A percentile compares a stretch with the other conserved stretches of the same genome.
These are phyloP conservation scores for Oryzias celebensis DNA, from an alignment of 2,113 vertebrate species.

Conservation along the genomic window DNA sequence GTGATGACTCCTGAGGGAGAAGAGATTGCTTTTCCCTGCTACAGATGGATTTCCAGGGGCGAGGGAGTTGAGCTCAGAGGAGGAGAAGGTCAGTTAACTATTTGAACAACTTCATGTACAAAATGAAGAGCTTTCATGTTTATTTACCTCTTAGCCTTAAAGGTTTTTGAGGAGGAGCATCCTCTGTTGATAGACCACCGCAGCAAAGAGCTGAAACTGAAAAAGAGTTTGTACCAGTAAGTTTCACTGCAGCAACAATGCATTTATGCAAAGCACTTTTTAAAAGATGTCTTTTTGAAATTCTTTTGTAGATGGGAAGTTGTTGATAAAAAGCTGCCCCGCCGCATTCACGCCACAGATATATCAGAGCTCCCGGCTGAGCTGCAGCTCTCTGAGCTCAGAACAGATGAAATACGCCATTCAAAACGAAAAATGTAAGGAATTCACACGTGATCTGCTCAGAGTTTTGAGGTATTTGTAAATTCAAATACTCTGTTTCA, in stretches of 20 bases:
- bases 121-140: neutral
- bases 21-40: slow-evolving; percentile 64
- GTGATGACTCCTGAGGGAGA: slow-evolving; percentile 62
- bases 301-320: slow-evolving; percentile 41
- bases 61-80: slow-evolving; percentile 61
- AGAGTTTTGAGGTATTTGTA: neutral
- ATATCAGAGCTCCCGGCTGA: slow-evolving; percentile 31
- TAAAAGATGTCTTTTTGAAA: neutral
- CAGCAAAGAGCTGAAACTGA: slow-evolving; percentile 32
- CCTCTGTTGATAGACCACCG: slow-evolving; percentile 43
- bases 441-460: neutral
- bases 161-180: slow-evolving; percentile 52
- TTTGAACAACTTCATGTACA: neutral
- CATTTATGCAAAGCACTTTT: no score
- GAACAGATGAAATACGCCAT: neutral
- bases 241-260: slow-evolving; percentile 7
- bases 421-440: neutral
- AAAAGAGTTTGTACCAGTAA: slow-evolving; percentile 55
- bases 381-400: slow-evolving; percentile 15
- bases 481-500: neutral
- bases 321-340: slow-evolving; percentile 14
- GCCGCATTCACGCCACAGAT: slow-evolving; percentile 5
- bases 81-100: slow-evolving; percentile 57
- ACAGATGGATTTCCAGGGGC: slow-evolving; percentile 69
- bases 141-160: slow-evolving; percentile 31